Conservation (phyloP, 2,113 vertebrate genomes). For the Microtus pennsylvanicus region DNA sequence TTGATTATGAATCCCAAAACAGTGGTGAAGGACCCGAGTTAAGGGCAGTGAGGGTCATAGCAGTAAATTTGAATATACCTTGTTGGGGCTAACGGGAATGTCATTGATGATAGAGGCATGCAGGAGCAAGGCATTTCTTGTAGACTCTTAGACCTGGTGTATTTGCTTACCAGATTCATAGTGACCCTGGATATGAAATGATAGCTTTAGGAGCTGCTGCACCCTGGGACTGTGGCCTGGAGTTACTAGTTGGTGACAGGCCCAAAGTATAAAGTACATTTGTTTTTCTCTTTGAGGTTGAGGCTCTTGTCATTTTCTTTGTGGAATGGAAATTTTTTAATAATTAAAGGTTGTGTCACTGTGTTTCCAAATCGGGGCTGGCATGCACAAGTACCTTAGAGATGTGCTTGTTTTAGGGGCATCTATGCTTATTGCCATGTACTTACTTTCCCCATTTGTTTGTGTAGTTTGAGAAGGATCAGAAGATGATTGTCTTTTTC, state of each 20-base stretch:
- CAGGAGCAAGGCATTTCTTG: background rate
- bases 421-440: background rate
- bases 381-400: background rate
- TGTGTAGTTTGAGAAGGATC: conserved; percentile 88
- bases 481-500: conserved; percentile 95
- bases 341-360: background rate
- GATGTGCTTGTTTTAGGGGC: background rate
- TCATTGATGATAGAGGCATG: background rate
- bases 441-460: background rate
- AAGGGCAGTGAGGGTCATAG: background rate
- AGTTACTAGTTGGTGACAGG: rapidly evolving
- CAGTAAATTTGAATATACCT: background rate
- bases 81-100: background rate
- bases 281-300: background rate
- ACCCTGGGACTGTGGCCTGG: rapidly evolving
- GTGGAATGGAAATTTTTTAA: background rate
- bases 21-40: background rate
- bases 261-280: rapidly evolving
- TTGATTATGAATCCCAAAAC: background rate
- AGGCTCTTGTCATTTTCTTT: background rate
- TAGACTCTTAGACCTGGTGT: rapidly evolving
- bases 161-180: background rate
- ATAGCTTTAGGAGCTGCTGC: too few relatives aligned
- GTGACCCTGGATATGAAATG: background rate
- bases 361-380: background rate